Conservation (phyloP, 30 jellyfish, hydroid and myxozoan species). For the Clytia hemisphaerica region DNA sequence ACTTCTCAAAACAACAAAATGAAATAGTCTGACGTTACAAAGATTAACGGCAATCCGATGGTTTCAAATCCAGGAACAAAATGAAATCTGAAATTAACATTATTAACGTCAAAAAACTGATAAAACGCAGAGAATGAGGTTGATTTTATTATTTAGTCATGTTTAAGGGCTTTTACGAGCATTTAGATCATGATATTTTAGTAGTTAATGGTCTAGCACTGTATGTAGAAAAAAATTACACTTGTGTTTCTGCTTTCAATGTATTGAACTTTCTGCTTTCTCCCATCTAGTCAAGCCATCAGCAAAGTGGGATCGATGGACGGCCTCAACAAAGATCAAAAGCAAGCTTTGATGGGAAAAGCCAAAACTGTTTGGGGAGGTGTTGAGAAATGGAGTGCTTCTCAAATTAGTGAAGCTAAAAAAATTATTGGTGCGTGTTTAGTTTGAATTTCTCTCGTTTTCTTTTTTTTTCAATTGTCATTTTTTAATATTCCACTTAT, state of each 20-base stretch:
- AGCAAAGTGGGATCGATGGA: slow-evolving; percentile 49
- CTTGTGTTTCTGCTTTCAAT: background rate
- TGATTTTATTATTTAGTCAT: too few relatives aligned
- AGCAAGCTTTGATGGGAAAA: slow-evolving; percentile 30
- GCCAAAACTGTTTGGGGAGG: slow-evolving; percentile 73
- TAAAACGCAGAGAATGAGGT: too few relatives aligned
- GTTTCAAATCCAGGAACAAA: too few relatives aligned
- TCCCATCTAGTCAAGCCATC: slow-evolving; percentile 43
- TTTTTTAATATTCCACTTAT: background rate
- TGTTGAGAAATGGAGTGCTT: slow-evolving; percentile 50
- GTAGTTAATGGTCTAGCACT: background rate
- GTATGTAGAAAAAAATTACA: background rate
- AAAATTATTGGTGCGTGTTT: slow-evolving; percentile 39
- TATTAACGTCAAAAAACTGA: too few relatives aligned
- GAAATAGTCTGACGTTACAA: too few relatives aligned
- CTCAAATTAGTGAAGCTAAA: slow-evolving; percentile 66
- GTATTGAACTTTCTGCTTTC: background rate
- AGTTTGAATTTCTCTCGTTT: background rate
- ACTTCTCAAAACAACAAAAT: too few relatives aligned
- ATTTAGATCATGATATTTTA: too few relatives aligned
- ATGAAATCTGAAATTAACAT: too few relatives aligned
- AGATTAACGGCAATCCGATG: too few relatives aligned
- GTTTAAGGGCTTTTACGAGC: too few relatives aligned
- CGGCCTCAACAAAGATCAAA: slow-evolving; percentile 50
- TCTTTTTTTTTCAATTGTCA: background rate